Conservation (phyloP, 2,888 invertebrate genomes). For the Drosophila melanosoma region DNA sequence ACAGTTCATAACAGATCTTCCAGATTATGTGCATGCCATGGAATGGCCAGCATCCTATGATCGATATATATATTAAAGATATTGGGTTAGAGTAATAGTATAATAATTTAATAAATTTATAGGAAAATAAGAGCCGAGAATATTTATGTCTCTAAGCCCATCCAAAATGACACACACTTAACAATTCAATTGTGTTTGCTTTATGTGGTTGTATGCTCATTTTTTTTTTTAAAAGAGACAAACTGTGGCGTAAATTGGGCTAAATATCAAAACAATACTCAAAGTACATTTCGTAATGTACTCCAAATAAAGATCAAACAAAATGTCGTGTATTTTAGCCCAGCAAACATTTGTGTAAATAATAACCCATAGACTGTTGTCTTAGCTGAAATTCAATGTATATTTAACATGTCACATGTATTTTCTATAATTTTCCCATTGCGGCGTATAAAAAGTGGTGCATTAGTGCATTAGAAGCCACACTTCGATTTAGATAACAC, state of each 20-base stretch:
- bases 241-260: constrained; percentile 34
- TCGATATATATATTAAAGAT: constrained; percentile 75
- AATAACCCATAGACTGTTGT: constrained; percentile 25
- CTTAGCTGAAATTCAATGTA: constrained; percentile 28
- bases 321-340: background rate
- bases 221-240: background rate
- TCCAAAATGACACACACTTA: background rate
- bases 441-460: constrained; percentile 53
- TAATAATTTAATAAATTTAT: constrained; percentile 7
- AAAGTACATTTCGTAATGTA: constrained; percentile 47
- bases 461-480: constrained; percentile 33
- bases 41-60: constrained; percentile 86
- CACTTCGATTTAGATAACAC: constrained; percentile 54
- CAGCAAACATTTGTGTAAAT: constrained; percentile 60
- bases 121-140: background rate
- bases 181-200: constrained; percentile 8
- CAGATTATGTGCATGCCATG: constrained; percentile 86
- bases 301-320: constrained; percentile 34
- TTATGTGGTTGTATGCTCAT: constrained; percentile 9
- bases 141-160: background rate
- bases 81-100: background rate
- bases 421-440: background rate
- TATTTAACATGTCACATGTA: background rate
- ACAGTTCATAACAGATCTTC: constrained; percentile 85
- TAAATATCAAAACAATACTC: constrained; percentile 13